Evolutionary conservation across 2,797 vertebrate genomes (phyloP).

Genomic region (Melanotaenia trifasciata): DNA sequence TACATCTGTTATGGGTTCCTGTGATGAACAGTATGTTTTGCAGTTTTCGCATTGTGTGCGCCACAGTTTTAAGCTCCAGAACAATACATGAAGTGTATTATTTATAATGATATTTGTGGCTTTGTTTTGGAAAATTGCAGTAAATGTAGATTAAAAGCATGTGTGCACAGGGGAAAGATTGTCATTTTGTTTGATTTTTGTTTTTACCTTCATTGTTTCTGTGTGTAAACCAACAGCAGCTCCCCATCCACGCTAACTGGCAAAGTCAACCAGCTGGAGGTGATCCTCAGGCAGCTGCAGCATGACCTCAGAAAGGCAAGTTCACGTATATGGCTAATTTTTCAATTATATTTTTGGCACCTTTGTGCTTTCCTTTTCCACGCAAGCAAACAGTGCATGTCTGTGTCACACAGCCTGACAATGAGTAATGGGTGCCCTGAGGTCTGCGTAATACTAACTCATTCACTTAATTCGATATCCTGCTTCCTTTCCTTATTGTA

Average conservation of each 20-base stretch:
- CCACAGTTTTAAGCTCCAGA: not conserved
- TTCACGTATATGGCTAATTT: not conserved
- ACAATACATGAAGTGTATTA: not conserved
- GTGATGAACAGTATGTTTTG: not conserved
- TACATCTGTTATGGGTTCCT: not conserved
- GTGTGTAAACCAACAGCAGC: slow-evolving; percentile 69
- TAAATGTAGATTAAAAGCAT: not conserved
- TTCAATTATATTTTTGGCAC: slow-evolving; percentile 26
- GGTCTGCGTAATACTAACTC: slow-evolving; percentile 66
- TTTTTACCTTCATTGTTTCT: not conserved
- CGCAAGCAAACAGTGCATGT: slow-evolving; percentile 29
- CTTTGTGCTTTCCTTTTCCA: slow-evolving; percentile 12
- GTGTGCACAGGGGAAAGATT: not conserved
- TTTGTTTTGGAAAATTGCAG: not conserved
- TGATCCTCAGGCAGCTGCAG: slow-evolving; percentile 95
- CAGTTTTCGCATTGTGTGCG: not conserved
- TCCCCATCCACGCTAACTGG: slow-evolving; percentile 91
- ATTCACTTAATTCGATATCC: slow-evolving; percentile 77
- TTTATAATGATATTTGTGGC: not conserved
- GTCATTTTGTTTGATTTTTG: not conserved
- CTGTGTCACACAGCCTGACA: slow-evolving; percentile 52
- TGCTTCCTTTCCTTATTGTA: slow-evolving; percentile 74
- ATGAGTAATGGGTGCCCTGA: slow-evolving; percentile 61
- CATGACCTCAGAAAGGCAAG: slow-evolving; percentile 93
- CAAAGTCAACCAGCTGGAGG: slow-evolving; percentile 97